A percentile compares a stretch with the other conserved stretches of the same genome.
phyloP scores from a whole-genome alignment of 2,113 vertebrate genomes.

The Microcebus lehilahytsara region DNA sequence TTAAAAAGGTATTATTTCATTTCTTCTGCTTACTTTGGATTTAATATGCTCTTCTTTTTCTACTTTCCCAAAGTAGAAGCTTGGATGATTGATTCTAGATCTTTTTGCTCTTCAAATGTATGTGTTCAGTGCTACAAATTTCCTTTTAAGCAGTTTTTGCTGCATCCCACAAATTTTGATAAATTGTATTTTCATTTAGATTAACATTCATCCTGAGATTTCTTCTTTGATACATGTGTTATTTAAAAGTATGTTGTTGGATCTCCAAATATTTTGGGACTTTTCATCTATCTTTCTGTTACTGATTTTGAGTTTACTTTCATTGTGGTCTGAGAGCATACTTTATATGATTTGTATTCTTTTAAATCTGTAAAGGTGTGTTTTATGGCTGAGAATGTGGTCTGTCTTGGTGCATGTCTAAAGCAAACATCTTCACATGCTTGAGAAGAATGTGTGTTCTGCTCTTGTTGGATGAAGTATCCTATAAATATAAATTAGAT shows the following conservation, averaged over 20 bases:
- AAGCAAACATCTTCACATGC: not conserved
- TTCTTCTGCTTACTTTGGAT: not conserved
- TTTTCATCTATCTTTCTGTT: not conserved
- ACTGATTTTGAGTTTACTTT: slow-evolving; percentile 7
- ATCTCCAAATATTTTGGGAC: not conserved
- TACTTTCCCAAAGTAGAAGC: not conserved
- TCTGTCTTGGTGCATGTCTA: not conserved
- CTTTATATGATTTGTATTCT: not conserved
- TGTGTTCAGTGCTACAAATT: not conserved
- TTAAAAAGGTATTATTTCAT: not conserved
- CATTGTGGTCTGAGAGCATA: not conserved
- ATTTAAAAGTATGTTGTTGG: not conserved
- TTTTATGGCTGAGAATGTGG: not conserved
- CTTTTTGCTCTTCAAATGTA: not conserved
- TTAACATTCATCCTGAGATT: slow-evolving; percentile 19
- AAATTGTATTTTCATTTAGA: not conserved
- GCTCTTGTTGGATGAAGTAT: not conserved
- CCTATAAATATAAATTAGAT: not conserved
- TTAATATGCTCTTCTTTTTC: not conserved
- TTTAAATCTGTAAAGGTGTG: not conserved
- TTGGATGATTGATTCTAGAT: not conserved
- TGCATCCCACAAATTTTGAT: not conserved
- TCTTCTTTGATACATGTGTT: not conserved
- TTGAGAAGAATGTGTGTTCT: not conserved
- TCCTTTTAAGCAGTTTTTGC: not conserved